These are phyloP conservation scores for Fringilla coelebs DNA, from an alignment of 2,797 vertebrate species.

Conservation along the genomic window DNA sequence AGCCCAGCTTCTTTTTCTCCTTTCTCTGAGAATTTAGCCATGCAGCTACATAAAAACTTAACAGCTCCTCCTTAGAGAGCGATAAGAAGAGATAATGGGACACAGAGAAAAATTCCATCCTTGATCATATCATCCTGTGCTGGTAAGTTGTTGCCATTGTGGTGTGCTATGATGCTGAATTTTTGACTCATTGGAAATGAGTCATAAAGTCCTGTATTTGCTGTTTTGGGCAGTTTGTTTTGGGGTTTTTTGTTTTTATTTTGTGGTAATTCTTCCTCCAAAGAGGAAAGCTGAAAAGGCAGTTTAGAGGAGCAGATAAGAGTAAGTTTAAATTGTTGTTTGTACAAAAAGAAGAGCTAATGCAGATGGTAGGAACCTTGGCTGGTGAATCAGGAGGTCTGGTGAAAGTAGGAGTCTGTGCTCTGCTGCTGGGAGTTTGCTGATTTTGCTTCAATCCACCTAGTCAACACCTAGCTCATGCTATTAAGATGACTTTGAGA, in stretches of 20 bases:
- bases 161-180: not conserved
- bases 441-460: not conserved
- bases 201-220: not conserved
- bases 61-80: not conserved
- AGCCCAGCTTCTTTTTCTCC: fast-evolving
- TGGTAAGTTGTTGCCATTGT: not conserved
- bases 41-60: not conserved
- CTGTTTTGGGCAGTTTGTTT: not conserved
- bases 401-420: not conserved
- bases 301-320: not conserved
- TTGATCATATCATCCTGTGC: not conserved
- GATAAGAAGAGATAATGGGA: not conserved
- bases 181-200: not conserved
- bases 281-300: not conserved
- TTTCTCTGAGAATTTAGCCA: not conserved
- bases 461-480: not conserved
- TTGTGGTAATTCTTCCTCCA: not conserved
- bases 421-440: not conserved
- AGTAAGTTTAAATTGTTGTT: not conserved
- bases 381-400: not conserved
- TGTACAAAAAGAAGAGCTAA: not conserved
- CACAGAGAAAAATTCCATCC: not conserved
- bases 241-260: not conserved
- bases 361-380: not conserved
- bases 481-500: not conserved